Conservation (phyloP, 2,113 vertebrate species). For the Brachypodius melanocephalos region DNA sequence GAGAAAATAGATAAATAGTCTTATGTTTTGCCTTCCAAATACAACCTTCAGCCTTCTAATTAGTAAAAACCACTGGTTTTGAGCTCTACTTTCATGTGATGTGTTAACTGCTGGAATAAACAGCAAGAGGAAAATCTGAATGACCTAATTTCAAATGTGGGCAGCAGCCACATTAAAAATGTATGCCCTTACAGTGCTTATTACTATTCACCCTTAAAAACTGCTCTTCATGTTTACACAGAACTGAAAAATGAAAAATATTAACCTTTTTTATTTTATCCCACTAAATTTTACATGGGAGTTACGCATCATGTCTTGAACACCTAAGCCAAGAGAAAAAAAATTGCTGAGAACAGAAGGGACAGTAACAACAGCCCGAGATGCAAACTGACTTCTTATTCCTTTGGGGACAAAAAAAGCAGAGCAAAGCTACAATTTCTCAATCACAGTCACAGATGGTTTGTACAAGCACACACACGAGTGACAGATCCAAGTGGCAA, state of each 20-base stretch:
- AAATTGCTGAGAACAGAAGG: not conserved
- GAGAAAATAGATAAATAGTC: not conserved
- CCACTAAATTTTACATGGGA: not conserved
- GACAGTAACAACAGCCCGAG: not conserved
- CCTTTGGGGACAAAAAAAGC: not conserved
- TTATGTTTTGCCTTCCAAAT: not conserved
- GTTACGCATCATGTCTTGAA: not conserved
- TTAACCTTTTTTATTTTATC: not conserved
- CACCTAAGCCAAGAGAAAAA: not conserved
- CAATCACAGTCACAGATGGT: not conserved
- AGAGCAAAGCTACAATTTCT: not conserved
- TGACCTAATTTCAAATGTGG: conserved; percentile 49
- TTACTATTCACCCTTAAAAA: conserved; percentile 41
- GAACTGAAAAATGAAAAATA: not conserved
- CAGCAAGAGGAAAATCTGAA: conserved; percentile 17
- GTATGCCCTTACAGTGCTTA: conserved; percentile 3
- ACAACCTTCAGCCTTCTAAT: not conserved
- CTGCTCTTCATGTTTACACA: not conserved
- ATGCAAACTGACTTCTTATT: not conserved
- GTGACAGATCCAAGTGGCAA: not conserved
- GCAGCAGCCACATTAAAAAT: conserved; percentile 61
- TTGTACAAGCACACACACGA: not conserved
- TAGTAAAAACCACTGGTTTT: not conserved
- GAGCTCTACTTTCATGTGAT: not conserved
- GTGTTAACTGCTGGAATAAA: not conserved